Percentiles rank a stretch among this genome's conserved stretches.
Conservation (phyloP, 2,113 vertebrate species). For the Prionailurus viverrinus region DNA sequence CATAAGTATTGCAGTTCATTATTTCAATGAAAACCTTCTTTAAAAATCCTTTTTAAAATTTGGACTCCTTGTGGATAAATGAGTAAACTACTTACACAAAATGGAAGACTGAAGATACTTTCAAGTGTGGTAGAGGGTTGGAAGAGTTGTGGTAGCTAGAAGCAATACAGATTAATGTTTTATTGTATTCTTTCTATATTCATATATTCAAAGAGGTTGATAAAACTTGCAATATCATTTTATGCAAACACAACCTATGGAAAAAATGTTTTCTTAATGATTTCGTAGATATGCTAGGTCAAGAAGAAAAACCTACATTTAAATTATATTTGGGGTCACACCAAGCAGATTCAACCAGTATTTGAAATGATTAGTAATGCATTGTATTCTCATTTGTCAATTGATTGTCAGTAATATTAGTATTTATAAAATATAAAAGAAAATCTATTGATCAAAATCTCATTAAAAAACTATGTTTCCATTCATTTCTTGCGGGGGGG, state of each 20-base stretch:
- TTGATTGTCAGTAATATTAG: not conserved
- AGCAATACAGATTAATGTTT: not conserved
- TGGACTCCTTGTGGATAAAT: conserved; percentile 18
- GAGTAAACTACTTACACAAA: not conserved
- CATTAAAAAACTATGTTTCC: conserved; percentile 3
- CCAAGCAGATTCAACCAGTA: not conserved
- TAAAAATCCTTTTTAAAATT: not conserved
- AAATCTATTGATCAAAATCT: conserved; percentile 39
- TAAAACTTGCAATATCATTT: not conserved
- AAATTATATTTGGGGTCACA: conserved; percentile 29
- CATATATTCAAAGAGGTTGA: not conserved
- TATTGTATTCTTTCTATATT: conserved; percentile 15
- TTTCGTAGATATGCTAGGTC: not conserved
- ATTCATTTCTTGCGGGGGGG: not conserved
- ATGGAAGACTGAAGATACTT: not conserved
- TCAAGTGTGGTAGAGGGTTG: not conserved
- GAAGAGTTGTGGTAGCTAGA: not conserved
- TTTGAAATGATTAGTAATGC: conserved; percentile 40
- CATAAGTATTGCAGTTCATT: not conserved
- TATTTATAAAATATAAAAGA: conserved; percentile 18
- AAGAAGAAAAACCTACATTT: conserved; percentile 17
- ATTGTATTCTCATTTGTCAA: conserved; percentile 9
- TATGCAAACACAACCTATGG: not conserved
- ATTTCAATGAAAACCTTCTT: conserved; percentile 10
- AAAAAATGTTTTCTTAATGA: not conserved